phyloP scores from a whole-genome alignment of 1,140 invertebrate genomes.

The Drosophila kohkoa region DNA sequence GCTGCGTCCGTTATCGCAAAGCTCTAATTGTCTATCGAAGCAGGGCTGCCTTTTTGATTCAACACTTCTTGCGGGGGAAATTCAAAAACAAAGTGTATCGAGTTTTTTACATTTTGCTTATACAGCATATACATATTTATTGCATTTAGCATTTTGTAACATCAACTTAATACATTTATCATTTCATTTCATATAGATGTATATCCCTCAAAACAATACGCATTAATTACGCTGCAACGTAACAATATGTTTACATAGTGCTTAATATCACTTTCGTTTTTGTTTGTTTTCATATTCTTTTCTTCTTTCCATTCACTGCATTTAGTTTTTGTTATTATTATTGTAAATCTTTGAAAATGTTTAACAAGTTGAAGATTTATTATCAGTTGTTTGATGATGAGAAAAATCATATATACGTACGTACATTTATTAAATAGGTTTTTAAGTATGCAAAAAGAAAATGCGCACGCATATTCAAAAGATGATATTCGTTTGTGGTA shows the following conservation, averaged over 20 bases:
- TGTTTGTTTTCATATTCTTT: constrained; percentile 41
- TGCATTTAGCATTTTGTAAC: constrained; percentile 71
- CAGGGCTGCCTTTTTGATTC: constrained; percentile 21
- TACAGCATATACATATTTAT: constrained; percentile 58
- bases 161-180: constrained; percentile 80
- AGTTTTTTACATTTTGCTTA: constrained; percentile 14
- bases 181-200: constrained; percentile 61
- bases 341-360: constrained; percentile 62
- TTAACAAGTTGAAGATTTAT: constrained; percentile 63
- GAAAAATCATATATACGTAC: constrained; percentile 37
- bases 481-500: constrained; percentile 25
- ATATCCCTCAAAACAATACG: constrained; percentile 78
- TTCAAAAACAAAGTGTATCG: background rate
- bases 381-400: constrained; percentile 38
- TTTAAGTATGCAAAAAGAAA: constrained; percentile 72
- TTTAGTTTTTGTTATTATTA: constrained; percentile 22
- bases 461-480: constrained; percentile 43
- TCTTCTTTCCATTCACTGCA: constrained; percentile 35
- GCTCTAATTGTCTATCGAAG: background rate
- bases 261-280: constrained; percentile 75
- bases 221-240: constrained; percentile 70
- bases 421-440: constrained; percentile 42
- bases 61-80: constrained; percentile 14
- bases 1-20: constrained; percentile 54
- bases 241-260: constrained; percentile 79